A percentile compares a stretch with the other conserved stretches of the same genome.
These are phyloP conservation scores for Florisuga fusca DNA, from an alignment of 2,797 vertebrate genomes.

Conservation along the genomic window DNA sequence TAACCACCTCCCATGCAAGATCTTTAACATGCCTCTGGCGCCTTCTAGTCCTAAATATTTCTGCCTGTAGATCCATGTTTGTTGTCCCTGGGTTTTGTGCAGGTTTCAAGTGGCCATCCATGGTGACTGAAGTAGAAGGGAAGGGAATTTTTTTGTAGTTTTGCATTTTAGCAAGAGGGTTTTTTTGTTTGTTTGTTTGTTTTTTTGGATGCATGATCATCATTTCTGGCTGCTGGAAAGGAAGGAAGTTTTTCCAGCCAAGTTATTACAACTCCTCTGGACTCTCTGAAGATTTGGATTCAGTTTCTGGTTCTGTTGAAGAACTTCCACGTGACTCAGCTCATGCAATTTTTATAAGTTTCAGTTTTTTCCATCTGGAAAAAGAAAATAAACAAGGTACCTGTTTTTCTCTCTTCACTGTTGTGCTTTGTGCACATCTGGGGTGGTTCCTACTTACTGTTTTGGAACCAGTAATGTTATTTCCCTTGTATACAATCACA, in stretches of 20 bases:
- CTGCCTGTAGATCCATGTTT: background rate
- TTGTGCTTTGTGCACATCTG: background rate
- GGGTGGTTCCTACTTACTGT: background rate
- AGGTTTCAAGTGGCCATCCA: background rate
- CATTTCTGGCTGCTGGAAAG: background rate
- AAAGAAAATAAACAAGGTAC: slow-evolving; percentile 2
- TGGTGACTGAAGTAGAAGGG: background rate
- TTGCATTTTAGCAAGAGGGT: background rate
- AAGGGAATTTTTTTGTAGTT: background rate
- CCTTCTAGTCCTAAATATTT: background rate
- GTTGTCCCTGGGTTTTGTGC: background rate
- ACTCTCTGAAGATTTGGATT: slow-evolving; percentile 28
- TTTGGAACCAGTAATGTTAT: background rate
- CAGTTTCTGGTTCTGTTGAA: background rate
- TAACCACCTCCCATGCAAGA: background rate
- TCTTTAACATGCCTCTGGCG: background rate
- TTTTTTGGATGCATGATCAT: background rate
- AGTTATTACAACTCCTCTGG: background rate
- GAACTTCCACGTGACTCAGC: slow-evolving; percentile 1
- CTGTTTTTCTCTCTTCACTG: background rate
- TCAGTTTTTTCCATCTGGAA: background rate
- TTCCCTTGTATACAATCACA: no score
- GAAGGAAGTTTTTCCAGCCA: background rate
- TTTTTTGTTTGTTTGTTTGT: background rate
- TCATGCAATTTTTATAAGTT: slow-evolving; percentile 26